These are phyloP conservation scores for Lymantria dispar DNA, from an alignment of 2,888 invertebrate species.

Conservation along the genomic window DNA sequence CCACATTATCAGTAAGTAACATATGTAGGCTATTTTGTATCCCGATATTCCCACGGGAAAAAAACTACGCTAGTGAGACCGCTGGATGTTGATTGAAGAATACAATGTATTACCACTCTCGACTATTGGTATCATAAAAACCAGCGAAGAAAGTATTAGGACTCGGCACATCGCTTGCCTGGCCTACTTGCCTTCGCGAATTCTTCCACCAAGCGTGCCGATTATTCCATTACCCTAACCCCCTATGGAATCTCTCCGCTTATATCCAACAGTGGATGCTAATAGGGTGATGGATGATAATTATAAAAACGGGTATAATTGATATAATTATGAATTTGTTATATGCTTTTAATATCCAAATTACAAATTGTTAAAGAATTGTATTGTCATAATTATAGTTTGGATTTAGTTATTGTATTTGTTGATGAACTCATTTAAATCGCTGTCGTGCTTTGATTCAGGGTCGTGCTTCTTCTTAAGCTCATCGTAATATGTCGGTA, in stretches of 20 bases:
- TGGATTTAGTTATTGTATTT: not conserved
- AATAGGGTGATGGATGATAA: conserved; percentile 18
- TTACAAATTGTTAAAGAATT: not conserved
- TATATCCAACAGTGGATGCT: not conserved
- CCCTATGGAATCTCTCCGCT: too few species aligned
- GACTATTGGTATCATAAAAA: too few species aligned
- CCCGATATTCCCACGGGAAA: too few species aligned
- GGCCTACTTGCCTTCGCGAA: not conserved
- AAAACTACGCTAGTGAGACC: too few species aligned
- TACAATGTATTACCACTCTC: too few species aligned
- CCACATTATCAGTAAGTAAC: too few species aligned
- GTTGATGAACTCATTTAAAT: not conserved
- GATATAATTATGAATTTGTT: not conserved
- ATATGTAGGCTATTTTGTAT: too few species aligned
- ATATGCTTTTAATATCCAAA: not conserved
- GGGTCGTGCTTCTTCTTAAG: conserved; percentile 85
- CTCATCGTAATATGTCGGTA: conserved; percentile 82
- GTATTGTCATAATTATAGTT: not conserved
- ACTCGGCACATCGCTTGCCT: too few species aligned
- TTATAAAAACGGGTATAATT: too few species aligned
- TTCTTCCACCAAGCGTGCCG: not conserved
- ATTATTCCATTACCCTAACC: not conserved
- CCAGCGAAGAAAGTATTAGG: too few species aligned
- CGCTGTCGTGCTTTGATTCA: conserved; percentile 66
- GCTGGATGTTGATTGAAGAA: too few species aligned